Percentiles rank a stretch among this genome's conserved stretches.
These are phyloP conservation scores for Stegana nigrithorax DNA, from an alignment of 2,888 invertebrate genomes.

Conservation along the genomic window DNA sequence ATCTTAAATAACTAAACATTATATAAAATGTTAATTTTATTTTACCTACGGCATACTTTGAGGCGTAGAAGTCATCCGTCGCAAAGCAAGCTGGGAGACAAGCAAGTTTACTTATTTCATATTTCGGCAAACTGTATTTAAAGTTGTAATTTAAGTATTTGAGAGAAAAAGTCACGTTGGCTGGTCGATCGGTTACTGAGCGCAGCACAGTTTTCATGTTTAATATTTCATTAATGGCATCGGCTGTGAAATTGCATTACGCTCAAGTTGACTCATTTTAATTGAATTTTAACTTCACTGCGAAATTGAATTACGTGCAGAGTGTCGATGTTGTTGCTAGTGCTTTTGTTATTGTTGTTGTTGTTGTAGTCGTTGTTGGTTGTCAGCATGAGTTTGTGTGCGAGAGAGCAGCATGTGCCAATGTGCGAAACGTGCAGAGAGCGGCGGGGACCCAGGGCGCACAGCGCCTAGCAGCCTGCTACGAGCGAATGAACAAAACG, in stretches of 20 bases:
- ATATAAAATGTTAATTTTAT: no score
- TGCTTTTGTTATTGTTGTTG: neutral
- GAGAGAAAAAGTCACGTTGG: no score
- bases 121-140: neutral
- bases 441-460: no score
- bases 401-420: no score
- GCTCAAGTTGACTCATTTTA: conserved; percentile 62
- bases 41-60: no score
- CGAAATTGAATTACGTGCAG: conserved; percentile 58
- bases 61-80: no score
- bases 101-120: neutral
- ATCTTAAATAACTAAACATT: no score
- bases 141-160: conserved; percentile 20
- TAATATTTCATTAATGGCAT: conserved; percentile 62
- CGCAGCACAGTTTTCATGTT: conserved; percentile 44
- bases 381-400: no score
- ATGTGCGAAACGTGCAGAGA: no score
- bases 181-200: no score
- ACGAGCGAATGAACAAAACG: conserved; percentile 5
- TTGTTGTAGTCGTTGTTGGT: neutral
- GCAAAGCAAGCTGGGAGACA: no score
- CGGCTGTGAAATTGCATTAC: conserved; percentile 58
- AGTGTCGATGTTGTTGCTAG: neutral
- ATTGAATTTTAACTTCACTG: conserved; percentile 62
- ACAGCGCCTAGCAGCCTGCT: no score